Evolutionary conservation across 1,140 invertebrate species (phyloP), one percentile per base, ranked within the genome.

Genomic region (Camponotus pennsylvanicus): DNA sequence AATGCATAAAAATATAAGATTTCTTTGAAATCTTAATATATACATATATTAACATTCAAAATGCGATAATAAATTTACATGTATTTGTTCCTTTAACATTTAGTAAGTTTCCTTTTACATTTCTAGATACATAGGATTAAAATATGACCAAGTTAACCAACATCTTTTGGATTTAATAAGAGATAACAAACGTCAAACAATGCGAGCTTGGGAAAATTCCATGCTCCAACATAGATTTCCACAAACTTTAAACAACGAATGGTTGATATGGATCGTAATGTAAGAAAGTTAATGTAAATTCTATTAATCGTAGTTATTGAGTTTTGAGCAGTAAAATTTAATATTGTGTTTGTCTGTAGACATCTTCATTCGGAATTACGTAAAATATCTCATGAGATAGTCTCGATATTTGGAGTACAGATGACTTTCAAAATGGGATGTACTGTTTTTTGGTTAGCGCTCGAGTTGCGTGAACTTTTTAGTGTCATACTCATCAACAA

Each of bases 331-430:
- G 0, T 7, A 55, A 37, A 71, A 13, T 37, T 55, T 5, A 55
- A 55, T 21, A 21, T 34, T 13, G 4, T 11, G 0, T 45, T 2
- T 18, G 13, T 5, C 37, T 8, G 71, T 11, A 82, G 67, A n/a
- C 79, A 82, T 37, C 64, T 82, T 13, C 79, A 82, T 70, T 57
- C 5, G 21, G 67, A 82, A 9, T 49, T 73, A 34, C 18, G 79
- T 11, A 59, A 49, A 83, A 37, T 75, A 57, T 59, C n/a, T 6
- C 37, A 57, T 64, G 45, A 64, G 42, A 27, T 70, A 32, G 34
- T 71, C 5, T 18, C n/a, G 13, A 57, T 82, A 40, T 83, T 83
- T 52, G 79, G 40, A 2, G 45, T 4, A 34, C 45, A 73, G 34
- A 71, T 73, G 37, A 73, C 67, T 69, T n/a, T 83, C 0, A 18